phyloP scores from a whole-genome alignment of 2,888 invertebrate genomes.

The Heteromyza rotundicornis region DNA sequence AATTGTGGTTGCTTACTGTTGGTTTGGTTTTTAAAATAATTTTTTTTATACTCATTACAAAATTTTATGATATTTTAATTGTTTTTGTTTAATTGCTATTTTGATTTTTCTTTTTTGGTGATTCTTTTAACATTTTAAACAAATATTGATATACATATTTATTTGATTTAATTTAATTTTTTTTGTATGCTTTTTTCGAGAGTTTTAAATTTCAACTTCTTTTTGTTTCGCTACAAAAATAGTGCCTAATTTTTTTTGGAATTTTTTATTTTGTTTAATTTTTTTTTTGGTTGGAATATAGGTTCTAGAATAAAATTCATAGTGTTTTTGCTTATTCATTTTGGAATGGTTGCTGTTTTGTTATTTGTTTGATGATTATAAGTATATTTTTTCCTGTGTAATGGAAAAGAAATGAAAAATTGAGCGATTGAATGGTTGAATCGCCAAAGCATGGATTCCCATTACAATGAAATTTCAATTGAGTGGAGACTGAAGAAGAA shows the following conservation, averaged over 20 bases:
- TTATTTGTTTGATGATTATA: not conserved
- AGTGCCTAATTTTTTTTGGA: constrained; percentile 13
- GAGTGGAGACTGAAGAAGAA: too few relatives aligned
- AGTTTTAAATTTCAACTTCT: constrained; percentile 8
- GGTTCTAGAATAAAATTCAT: not conserved
- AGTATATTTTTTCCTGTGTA: not conserved
- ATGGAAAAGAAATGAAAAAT: not conserved
- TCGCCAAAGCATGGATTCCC: too few relatives aligned
- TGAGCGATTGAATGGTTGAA: too few relatives aligned
- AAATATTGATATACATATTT: constrained; percentile 23
- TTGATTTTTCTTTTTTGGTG: constrained; percentile 11
- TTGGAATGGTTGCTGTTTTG: not conserved
- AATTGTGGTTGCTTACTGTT: not conserved
- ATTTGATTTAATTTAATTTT: constrained; percentile 21
- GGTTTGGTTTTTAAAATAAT: not conserved
- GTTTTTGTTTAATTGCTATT: constrained; percentile 5
- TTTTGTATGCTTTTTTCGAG: constrained; percentile 15
- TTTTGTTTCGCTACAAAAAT: constrained; percentile 32
- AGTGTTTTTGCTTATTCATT: too few relatives aligned
- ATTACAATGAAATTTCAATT: too few relatives aligned
- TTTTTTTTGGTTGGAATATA: constrained; percentile 5
- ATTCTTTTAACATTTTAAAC: not conserved
- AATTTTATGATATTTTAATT: not conserved
- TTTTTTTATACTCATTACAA: constrained; percentile 1
- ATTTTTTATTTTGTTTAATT: constrained; percentile 20